Evolutionary conservation across 1,140 invertebrate species (phyloP).

Genomic region (Sarcophaga peregrina): DNA sequence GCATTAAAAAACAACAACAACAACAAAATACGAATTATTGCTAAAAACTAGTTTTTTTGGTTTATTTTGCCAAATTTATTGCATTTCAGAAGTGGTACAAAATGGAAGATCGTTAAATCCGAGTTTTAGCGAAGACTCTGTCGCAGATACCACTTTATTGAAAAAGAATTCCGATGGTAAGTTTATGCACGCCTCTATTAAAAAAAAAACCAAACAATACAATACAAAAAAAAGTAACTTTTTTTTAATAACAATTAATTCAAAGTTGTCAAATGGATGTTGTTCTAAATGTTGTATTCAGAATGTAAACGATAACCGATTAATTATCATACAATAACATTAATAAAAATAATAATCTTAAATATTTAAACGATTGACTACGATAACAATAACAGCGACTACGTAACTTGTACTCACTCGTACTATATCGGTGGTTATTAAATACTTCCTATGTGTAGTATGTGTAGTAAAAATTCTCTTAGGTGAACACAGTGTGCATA

Average conservation of each 20-base stretch:
- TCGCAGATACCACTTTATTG: conserved; percentile 79
- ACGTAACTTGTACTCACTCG: no score
- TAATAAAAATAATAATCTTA: neutral
- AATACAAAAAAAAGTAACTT: neutral
- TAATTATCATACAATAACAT: neutral
- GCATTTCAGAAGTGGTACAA: conserved; percentile 67
- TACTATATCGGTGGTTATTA: neutral
- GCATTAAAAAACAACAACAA: no score
- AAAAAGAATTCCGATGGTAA: conserved; percentile 87
- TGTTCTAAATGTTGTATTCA: conserved; percentile 40
- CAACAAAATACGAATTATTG: neutral
- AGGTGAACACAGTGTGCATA: no score
- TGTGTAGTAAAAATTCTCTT: neutral
- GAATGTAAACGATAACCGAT: conserved; percentile 31
- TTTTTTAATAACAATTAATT: neutral
- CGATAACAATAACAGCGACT: neutral
- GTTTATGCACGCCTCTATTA: conserved; percentile 61
- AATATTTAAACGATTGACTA: neutral
- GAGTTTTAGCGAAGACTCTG: conserved; percentile 81
- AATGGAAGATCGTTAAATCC: conserved; percentile 73
- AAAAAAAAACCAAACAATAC: neutral
- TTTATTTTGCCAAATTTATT: conserved; percentile 28
- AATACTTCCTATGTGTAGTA: neutral
- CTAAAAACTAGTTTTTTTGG: conserved; percentile 15
- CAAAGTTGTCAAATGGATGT: conserved; percentile 39